These are phyloP conservation scores for Neostethus bicornis DNA, from an alignment of 2,797 vertebrate genomes.

Conservation along the genomic window DNA sequence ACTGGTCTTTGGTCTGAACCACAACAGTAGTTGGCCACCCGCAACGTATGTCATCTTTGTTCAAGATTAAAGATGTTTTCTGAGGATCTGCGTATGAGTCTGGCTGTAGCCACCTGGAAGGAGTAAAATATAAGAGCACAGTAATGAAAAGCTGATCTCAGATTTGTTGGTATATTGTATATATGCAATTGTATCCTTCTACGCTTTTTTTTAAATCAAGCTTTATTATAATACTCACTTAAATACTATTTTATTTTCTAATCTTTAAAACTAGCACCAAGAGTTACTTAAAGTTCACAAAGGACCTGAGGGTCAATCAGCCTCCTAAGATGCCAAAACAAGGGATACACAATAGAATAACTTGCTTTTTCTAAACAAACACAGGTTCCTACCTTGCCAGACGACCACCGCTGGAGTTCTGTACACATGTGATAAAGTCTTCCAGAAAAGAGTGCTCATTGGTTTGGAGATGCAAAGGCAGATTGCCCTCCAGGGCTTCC, in stretches of 20 bases:
- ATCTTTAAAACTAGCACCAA: too few species aligned
- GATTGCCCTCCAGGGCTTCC: constrained; percentile 95
- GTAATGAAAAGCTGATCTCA: background rate
- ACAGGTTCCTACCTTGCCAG: constrained; percentile 86
- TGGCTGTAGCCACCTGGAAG: constrained; percentile 93
- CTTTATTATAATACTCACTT: too few species aligned
- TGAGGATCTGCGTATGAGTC: constrained; percentile 99
- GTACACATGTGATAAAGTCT: constrained; percentile 96
- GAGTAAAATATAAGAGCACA: constrained; percentile 3
- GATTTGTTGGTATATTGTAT: background rate
- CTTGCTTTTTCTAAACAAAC: background rate
- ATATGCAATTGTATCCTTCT: too few species aligned
- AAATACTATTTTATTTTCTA: too few species aligned
- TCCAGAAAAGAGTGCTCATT: constrained; percentile 98
- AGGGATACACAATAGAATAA: too few species aligned
- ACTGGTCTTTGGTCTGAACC: constrained; percentile 99
- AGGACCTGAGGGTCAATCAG: too few species aligned
- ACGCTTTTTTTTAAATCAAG: too few species aligned
- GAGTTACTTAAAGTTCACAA: too few species aligned
- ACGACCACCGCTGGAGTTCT: constrained; percentile 94
- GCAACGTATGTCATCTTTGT: constrained; percentile 98
- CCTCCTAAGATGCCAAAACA: too few species aligned
- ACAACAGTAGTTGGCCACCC: constrained; percentile 97
- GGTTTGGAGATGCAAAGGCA: constrained; percentile 96
- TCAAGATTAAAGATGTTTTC: constrained; percentile 95